Evolutionary conservation across 2,888 invertebrate species (phyloP).

Genomic region (Suillia variegata): DNA sequence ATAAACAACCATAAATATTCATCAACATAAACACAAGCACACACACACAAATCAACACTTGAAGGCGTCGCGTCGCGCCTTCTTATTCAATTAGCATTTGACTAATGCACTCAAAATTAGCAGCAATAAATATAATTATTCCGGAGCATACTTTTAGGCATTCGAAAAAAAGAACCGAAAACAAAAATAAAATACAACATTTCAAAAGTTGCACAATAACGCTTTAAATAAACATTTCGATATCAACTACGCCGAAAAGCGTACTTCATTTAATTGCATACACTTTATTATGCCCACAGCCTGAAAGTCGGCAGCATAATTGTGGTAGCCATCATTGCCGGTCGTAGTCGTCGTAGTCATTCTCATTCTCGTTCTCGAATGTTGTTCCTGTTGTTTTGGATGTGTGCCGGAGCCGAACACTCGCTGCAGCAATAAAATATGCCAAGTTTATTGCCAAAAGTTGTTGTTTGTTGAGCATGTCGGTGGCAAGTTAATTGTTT

Average conservation of each 20-base stretch:
- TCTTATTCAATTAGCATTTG: neutral
- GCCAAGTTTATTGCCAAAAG: no score
- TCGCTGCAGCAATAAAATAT: no score
- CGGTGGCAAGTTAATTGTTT: neutral
- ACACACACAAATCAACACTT: neutral
- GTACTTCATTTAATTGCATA: conserved; percentile 15
- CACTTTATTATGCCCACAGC: neutral
- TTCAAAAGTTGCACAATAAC: no score
- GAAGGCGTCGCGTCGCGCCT: neutral
- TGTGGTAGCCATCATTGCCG: no score
- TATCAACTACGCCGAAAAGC: neutral
- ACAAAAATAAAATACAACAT: no score
- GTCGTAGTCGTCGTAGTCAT: no score
- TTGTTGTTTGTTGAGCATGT: neutral
- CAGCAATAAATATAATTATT: neutral
- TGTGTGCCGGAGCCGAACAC: no score
- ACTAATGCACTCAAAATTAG: neutral
- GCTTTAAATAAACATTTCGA: neutral
- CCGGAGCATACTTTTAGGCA: neutral
- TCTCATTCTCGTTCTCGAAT: no score
- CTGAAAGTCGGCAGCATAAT: neutral
- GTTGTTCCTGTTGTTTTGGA: no score
- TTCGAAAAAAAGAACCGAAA: no score
- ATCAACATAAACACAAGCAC: no score
- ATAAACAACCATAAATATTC: no score